Evolutionary conservation across 2,888 invertebrate species (phyloP).

Genomic region (Ethmia dodecea): DNA sequence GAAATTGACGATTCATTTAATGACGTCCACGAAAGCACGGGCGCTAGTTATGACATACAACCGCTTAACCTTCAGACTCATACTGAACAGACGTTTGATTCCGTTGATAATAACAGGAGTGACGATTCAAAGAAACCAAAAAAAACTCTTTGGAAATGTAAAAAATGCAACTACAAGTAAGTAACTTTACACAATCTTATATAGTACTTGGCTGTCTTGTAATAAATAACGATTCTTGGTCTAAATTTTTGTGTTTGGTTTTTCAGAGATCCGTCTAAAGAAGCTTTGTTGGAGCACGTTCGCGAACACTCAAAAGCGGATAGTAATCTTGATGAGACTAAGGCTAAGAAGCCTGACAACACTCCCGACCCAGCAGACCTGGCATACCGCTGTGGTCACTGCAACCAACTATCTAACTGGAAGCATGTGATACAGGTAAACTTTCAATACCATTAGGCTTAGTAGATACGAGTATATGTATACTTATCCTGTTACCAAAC

Average conservation of each 20-base stretch:
- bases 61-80: constrained; percentile 78
- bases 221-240: too few species aligned
- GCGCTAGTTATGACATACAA: constrained; percentile 68
- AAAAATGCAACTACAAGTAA: constrained; percentile 92
- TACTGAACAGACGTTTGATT: constrained; percentile 42
- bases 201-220: background rate
- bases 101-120: constrained; percentile 33
- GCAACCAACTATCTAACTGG: constrained; percentile 90
- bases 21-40: constrained; percentile 56
- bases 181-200: constrained; percentile 30
- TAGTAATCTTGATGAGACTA: constrained; percentile 31
- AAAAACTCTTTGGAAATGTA: constrained; percentile 92
- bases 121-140: constrained; percentile 75
- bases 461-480: too few species aligned
- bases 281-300: constrained; percentile 66
- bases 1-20: constrained; percentile 69
- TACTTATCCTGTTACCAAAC: too few species aligned
- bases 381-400: constrained; percentile 85
- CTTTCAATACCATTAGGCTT: too few species aligned
- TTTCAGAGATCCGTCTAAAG: constrained; percentile 67
- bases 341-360: constrained; percentile 51
- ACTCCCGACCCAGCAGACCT: constrained; percentile 61
- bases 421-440: constrained; percentile 92
- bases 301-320: constrained; percentile 56
- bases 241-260: background rate